Conservation (phyloP, 2,888 invertebrate species). For the Drosophila diplacantha region DNA sequence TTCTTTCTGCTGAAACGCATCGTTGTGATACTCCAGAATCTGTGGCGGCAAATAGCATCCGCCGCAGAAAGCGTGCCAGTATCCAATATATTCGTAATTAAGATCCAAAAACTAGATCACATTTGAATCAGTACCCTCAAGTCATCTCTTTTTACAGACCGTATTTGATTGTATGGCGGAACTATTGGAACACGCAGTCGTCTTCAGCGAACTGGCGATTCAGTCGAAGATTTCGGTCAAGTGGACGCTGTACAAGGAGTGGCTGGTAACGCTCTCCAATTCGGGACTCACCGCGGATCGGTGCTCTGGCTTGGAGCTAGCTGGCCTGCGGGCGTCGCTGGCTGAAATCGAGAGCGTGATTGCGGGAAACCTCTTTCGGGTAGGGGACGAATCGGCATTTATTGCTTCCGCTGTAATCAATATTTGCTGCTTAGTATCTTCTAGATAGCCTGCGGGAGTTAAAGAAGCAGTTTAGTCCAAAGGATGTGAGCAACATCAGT, state of each 20-base stretch:
- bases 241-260: constrained; percentile 88
- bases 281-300: constrained; percentile 80
- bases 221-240: constrained; percentile 79
- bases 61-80: constrained; percentile 81
- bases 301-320: constrained; percentile 80
- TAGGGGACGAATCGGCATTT: not conserved
- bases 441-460: constrained; percentile 49
- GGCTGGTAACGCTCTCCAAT: constrained; percentile 83
- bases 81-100: constrained; percentile 53
- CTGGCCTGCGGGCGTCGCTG: constrained; percentile 84
- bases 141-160: constrained; percentile 56
- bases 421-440: constrained; percentile 36
- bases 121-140: not conserved
- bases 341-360: constrained; percentile 78
- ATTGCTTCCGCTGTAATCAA: not conserved
- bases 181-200: constrained; percentile 82
- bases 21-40: constrained; percentile 84
- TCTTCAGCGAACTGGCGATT: constrained; percentile 78
- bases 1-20: constrained; percentile 84
- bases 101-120: not conserved
- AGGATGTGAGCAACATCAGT: constrained; percentile 47
- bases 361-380: constrained; percentile 55
- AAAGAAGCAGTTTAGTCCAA: constrained; percentile 51
- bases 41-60: constrained; percentile 86
- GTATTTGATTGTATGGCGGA: constrained; percentile 81